phyloP scores from a whole-genome alignment of 2,113 vertebrate genomes.

The Carassius carassius region DNA sequence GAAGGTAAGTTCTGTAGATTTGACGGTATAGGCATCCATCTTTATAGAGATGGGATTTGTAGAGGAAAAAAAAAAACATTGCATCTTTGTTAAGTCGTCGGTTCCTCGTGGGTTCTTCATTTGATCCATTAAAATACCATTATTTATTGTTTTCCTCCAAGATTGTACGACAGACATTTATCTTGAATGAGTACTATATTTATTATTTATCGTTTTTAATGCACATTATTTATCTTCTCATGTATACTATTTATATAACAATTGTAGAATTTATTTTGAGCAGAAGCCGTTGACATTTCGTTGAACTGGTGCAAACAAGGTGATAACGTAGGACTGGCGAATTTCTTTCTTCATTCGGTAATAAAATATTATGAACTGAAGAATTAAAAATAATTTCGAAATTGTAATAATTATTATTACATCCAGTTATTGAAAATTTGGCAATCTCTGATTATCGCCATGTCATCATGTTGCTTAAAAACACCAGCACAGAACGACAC shows the following conservation, averaged over 20 bases:
- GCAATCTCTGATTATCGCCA: constrained; percentile 72
- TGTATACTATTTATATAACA: constrained; percentile 93
- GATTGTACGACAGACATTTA: constrained; percentile 81
- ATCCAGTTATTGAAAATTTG: constrained; percentile 66
- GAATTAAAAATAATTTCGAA: not conserved
- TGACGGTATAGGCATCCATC: constrained; percentile 79
- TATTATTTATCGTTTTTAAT: constrained; percentile 98
- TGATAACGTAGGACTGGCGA: constrained; percentile 85
- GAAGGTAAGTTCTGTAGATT: constrained; percentile 95
- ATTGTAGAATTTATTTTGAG: constrained; percentile 86
- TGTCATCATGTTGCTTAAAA: constrained; percentile 64
- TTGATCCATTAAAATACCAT: constrained; percentile 76
- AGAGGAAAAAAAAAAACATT: constrained; percentile 60
- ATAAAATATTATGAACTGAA: constrained; percentile 29
- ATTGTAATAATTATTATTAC: constrained; percentile 16
- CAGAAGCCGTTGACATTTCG: constrained; percentile 79
- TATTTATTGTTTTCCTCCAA: constrained; percentile 87
- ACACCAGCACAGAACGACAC: constrained; percentile 77
- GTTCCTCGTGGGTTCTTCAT: constrained; percentile 63
- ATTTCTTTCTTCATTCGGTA: constrained; percentile 24
- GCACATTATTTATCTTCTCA: constrained; percentile 96
- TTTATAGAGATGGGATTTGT: constrained; percentile 79
- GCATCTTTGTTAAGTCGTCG: constrained; percentile 59
- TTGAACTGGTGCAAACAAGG: constrained; percentile 82
- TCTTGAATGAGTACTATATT: constrained; percentile 88